Percentiles rank a stretch among this genome's conserved stretches.
These are phyloP conservation scores for Montipora cactus DNA, from an alignment of 64 coral and sea anemone species.

Conservation along the genomic window DNA sequence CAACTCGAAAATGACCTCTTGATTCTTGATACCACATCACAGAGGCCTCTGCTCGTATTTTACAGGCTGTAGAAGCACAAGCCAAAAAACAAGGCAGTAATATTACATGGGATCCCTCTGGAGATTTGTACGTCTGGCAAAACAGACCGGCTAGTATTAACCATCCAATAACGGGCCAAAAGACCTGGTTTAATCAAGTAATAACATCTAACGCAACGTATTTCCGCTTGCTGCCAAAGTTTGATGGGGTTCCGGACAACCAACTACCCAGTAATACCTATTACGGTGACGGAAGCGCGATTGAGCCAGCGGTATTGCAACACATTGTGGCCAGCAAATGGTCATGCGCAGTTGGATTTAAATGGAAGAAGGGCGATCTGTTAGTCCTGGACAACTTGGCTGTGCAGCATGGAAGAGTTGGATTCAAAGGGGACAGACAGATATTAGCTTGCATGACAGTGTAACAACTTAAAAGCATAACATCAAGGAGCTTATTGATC, in stretches of 20 bases:
- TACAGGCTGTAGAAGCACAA: constrained; percentile 47
- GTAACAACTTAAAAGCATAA: neutral
- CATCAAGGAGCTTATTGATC: too few species aligned
- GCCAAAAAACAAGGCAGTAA: constrained; percentile 44
- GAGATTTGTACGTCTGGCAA: constrained; percentile 39
- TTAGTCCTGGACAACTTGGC: constrained; percentile 68
- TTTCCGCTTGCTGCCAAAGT: neutral
- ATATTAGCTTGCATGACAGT: constrained; percentile 25
- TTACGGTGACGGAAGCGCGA: constrained; percentile 80
- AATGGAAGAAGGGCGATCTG: constrained; percentile 74
- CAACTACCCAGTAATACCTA: neutral
- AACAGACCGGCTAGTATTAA: constrained; percentile 16
- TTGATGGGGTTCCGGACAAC: neutral
- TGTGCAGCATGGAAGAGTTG: constrained; percentile 63
- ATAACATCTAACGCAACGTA: neutral
- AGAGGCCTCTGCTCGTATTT: neutral
- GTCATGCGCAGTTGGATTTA: constrained; percentile 73
- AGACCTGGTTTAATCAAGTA: constrained; percentile 57
- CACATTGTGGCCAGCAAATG: constrained; percentile 62
- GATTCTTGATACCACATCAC: too few species aligned
- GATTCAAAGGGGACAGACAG: constrained; percentile 73
- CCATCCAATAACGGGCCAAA: constrained; percentile 42
- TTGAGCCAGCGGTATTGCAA: constrained; percentile 76
- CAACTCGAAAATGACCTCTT: too few species aligned
- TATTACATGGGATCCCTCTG: constrained; percentile 45